Base-by-base conservation (phyloP, 1,140 invertebrate genomes). In the Lepidotrigona ventralis region DNA sequence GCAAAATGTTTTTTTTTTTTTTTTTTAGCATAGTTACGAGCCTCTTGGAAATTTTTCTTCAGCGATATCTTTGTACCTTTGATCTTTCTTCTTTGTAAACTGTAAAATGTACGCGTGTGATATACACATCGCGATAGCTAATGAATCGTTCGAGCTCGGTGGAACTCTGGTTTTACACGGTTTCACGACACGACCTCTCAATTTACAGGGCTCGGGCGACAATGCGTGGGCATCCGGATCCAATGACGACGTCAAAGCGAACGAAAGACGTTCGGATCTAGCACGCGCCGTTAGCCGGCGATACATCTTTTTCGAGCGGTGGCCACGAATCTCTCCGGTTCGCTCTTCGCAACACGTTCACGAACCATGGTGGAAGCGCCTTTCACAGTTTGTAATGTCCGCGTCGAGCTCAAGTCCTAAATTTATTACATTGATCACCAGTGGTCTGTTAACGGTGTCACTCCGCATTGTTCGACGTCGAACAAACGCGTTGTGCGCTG, bases 401-500 rank as follows among this genome's bases (percentile, higher is more conserved):
- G 66, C 71, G 58, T 76, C 76, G 75, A 39, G 73, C 51, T 33
- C 39, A 8, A 69, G 71, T 9, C 46, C 71, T 89, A 88, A 89
- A 89, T 85, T 33, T 88, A 8, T 46, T 46, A 86, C 77, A 60
- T 64, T 74, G 84, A 85, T 85, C 83, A 81, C 70, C 81, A 63
- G 60, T 78, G 73, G 63, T 77, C 86, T 71, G 60, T 85, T 85
- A 88, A 88, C 84, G 39, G 66, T 86, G 84, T 88, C 87, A 86
- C 88, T 88, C 74, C 74, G 81, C 68, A 89, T 89, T 88, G 87
- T 88, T 86, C 88, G 75, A 86, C 81, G 75, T 81, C 54, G 51
- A 74, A 76, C 78, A 78, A 84, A 85, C 75, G 60, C 75, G 78
- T 78, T 60, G 83, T 46, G 56, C 72, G 64, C 66, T 87, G 80